Conservation (phyloP, 2,113 vertebrate species). For the Neodontobutis hainanensis region DNA sequence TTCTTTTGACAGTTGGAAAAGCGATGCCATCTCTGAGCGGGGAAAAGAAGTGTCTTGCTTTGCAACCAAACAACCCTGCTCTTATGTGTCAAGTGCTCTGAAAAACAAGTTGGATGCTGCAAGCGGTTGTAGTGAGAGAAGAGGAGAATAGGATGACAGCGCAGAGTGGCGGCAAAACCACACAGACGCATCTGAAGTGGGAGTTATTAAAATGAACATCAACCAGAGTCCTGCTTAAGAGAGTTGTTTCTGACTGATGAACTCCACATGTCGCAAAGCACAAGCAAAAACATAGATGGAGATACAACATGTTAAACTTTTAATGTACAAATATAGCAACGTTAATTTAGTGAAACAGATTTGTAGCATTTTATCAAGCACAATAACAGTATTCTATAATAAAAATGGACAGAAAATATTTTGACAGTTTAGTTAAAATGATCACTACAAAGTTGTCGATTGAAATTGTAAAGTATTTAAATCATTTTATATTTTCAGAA, state of each 20-base stretch:
- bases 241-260: neutral
- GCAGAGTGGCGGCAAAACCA: slow-evolving; percentile 1
- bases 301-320: neutral
- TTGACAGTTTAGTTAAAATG: too few species aligned
- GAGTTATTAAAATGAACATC: neutral
- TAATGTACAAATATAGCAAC: too few species aligned
- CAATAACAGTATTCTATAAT: too few species aligned
- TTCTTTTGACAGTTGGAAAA: slow-evolving; percentile 51
- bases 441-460: too few species aligned
- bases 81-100: slow-evolving; percentile 23
- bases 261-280: neutral
- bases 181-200: neutral
- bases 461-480: too few species aligned
- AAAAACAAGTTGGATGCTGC: slow-evolving; percentile 38
- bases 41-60: slow-evolving; percentile 30
- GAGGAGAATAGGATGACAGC: neutral
- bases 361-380: too few species aligned
- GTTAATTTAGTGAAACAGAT: too few species aligned
- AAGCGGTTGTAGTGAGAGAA: slow-evolving; percentile 10
- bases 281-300: neutral
- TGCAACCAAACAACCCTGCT: slow-evolving; percentile 40
- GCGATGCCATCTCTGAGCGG: slow-evolving; percentile 23
- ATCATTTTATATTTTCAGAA: too few species aligned
- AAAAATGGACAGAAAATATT: too few species aligned
- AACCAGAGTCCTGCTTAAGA: neutral